Conservation (phyloP, 2,888 invertebrate genomes). For the Folsomia candida region DNA sequence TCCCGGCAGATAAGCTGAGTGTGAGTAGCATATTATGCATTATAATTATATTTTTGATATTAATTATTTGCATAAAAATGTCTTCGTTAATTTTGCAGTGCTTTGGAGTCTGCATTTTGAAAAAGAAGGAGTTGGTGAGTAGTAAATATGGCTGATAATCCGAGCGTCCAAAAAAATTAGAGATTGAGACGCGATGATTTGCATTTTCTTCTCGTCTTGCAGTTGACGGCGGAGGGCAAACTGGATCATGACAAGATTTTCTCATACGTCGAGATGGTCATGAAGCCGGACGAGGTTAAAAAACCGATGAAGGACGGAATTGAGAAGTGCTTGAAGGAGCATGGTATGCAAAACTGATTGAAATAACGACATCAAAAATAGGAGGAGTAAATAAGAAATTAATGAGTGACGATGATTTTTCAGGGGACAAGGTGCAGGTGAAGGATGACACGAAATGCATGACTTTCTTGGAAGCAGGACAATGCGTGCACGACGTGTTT, state of each 20-base stretch:
- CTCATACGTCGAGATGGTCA: conserved; percentile 38
- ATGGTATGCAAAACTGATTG: conserved; percentile 12
- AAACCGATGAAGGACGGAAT: conserved; percentile 40
- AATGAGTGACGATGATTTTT: no score
- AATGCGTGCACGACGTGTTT: conserved; percentile 44
- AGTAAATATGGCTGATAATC: no score
- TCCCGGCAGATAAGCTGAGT: conserved; percentile 38
- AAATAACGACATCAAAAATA: no score
- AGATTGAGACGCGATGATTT: no score
- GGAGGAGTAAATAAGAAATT: no score
- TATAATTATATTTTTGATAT: no score
- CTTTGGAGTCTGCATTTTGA: conserved; percentile 42
- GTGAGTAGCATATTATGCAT: conserved; percentile 1
- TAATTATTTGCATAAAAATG: no score
- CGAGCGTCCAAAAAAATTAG: no score
- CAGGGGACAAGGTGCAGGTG: conserved; percentile 26
- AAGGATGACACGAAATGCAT: conserved; percentile 30
- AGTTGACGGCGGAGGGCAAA: conserved; percentile 42
- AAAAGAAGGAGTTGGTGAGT: conserved; percentile 38
- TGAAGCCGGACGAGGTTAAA: conserved; percentile 37
- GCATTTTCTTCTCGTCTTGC: no score
- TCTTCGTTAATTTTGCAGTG: conserved; percentile 25
- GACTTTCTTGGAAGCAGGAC: conserved; percentile 39
- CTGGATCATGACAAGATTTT: conserved; percentile 43
- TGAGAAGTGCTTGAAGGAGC: conserved; percentile 48